Conservation (phyloP, 2,888 invertebrate species). For the Abrostola triplasia region DNA sequence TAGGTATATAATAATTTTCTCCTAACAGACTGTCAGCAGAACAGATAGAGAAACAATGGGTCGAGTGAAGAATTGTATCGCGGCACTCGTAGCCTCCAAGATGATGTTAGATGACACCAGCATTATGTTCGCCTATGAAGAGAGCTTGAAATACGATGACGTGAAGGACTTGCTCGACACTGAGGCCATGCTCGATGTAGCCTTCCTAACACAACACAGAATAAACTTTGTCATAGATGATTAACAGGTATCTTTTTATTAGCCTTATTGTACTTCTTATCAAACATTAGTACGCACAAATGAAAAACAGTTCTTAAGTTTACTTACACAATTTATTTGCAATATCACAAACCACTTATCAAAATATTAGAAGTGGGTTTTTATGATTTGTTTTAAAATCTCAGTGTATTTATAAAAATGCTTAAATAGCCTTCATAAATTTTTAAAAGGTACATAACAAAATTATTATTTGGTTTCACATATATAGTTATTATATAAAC, state of each 20-base stretch:
- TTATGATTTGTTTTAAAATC: conserved; percentile 26
- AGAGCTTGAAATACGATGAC: conserved; percentile 93
- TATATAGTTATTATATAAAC: conserved; percentile 32
- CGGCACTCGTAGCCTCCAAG: conserved; percentile 94
- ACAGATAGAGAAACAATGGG: conserved; percentile 95
- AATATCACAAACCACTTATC: conserved; percentile 46
- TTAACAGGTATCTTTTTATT: conserved; percentile 58
- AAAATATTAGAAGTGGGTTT: conserved; percentile 19
- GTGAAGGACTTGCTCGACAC: conserved; percentile 94
- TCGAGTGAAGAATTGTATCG: conserved; percentile 96
- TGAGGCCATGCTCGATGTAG: conserved; percentile 95
- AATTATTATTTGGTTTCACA: conserved; percentile 46
- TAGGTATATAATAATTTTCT: not conserved
- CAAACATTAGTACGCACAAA: not conserved
- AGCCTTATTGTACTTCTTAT: not conserved
- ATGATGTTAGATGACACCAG: conserved; percentile 97
- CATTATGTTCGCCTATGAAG: conserved; percentile 96
- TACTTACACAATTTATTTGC: conserved; percentile 38
- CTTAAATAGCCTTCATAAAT: conserved; percentile 23
- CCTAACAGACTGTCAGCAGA: conserved; percentile 90
- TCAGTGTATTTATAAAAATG: conserved; percentile 34
- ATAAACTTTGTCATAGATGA: conserved; percentile 83
- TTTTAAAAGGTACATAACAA: conserved; percentile 46
- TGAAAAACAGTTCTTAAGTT: not conserved
- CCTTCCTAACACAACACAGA: conserved; percentile 93